Conservation (phyloP, 1,140 invertebrate genomes). For the Leptinotarsa texana region DNA sequence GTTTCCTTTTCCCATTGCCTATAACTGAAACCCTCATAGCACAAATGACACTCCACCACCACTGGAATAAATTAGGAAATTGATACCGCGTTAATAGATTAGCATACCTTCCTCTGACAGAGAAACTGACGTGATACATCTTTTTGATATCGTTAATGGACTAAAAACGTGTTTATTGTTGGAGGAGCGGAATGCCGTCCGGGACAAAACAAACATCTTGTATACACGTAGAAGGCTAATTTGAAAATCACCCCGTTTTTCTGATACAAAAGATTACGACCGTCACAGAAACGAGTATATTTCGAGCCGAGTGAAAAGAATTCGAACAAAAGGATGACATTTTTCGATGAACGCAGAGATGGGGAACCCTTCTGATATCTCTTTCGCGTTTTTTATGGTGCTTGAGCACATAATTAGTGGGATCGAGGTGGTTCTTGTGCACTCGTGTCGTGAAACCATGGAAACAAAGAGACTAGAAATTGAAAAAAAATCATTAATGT, state of each 20-base stretch:
- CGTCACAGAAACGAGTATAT: slow-evolving; percentile 1
- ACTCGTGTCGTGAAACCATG: too few relatives aligned
- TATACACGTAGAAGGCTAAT: slow-evolving; percentile 13
- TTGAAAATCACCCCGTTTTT: slow-evolving; percentile 20
- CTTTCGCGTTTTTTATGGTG: not conserved
- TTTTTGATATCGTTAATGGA: slow-evolving; percentile 24
- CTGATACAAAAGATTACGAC: slow-evolving; percentile 12
- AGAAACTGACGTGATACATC: slow-evolving; percentile 19
- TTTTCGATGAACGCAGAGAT: not conserved
- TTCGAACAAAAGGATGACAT: slow-evolving; percentile 3
- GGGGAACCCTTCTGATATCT: not conserved
- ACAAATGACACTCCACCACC: not conserved
- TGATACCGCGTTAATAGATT: slow-evolving; percentile 11
- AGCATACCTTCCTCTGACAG: slow-evolving; percentile 13
- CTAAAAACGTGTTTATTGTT: slow-evolving; percentile 24
- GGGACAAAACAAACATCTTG: slow-evolving; percentile 21
- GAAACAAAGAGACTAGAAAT: too few relatives aligned
- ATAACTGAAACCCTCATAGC: not conserved
- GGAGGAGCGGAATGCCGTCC: slow-evolving; percentile 11
- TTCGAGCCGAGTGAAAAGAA: not conserved
- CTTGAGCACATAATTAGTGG: slow-evolving; percentile 1
- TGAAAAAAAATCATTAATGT: too few relatives aligned
- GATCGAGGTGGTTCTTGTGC: too few relatives aligned
- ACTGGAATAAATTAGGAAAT: slow-evolving; percentile 19
- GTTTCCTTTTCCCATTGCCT: too few relatives aligned